Percentiles rank a stretch among this genome's conserved stretches.
Evolutionary conservation across 1,140 invertebrate species (phyloP).

Genomic region (Pseudachorutes palmiensis): DNA sequence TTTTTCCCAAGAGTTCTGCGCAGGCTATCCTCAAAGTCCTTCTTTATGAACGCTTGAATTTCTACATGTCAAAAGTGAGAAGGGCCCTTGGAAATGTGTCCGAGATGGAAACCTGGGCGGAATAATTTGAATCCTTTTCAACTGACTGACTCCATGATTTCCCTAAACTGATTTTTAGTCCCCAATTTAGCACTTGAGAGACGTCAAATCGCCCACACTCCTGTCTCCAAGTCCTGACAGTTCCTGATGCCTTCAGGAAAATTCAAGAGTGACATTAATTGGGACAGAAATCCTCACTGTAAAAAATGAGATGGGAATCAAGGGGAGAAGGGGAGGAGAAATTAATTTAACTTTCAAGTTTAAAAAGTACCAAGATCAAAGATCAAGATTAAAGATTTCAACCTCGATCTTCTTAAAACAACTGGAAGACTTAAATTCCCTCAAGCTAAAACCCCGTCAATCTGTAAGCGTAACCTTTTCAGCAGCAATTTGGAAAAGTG

Average conservation of each 20-base stretch:
- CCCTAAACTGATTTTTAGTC: constrained; percentile 12
- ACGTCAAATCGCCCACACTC: constrained; percentile 30
- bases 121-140: too few species aligned
- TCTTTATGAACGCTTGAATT: too few species aligned
- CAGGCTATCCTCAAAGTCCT: too few species aligned
- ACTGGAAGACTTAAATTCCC: too few species aligned
- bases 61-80: too few species aligned
- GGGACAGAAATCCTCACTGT: constrained; percentile 4
- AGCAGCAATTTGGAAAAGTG: too few species aligned
- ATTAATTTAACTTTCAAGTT: constrained; percentile 11
- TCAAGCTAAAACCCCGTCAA: too few species aligned
- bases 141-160: not conserved
- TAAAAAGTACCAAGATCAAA: constrained; percentile 8
- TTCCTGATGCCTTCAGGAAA: not conserved
- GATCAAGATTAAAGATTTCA: constrained; percentile 20
- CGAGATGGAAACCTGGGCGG: too few species aligned
- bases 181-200: constrained; percentile 24
- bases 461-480: too few species aligned
- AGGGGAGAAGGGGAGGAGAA: constrained; percentile 11
- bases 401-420: not conserved
- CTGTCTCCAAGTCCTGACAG: constrained; percentile 18
- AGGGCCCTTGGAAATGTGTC: too few species aligned
- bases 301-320: constrained; percentile 10
- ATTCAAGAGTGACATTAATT: constrained; percentile 26
- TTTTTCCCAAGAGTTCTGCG: too few species aligned